Percentiles rank a stretch among this genome's conserved stretches.
These are phyloP conservation scores for Micromys minutus DNA, from an alignment of 2,113 vertebrate species.

Conservation along the genomic window DNA sequence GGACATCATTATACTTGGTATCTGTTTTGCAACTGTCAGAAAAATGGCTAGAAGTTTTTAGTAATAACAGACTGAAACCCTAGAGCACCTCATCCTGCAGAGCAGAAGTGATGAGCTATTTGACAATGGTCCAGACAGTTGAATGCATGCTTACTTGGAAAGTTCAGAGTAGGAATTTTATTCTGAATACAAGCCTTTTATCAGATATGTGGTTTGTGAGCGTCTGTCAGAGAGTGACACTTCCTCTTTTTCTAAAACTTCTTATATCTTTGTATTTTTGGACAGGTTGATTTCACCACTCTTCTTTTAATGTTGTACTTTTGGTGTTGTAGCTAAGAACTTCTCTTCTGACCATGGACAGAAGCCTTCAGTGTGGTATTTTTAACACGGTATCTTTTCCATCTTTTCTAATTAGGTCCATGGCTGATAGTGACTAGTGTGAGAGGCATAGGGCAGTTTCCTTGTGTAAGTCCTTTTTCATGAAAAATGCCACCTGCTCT, in stretches of 20 bases:
- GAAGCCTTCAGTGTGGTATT: conserved; percentile 11
- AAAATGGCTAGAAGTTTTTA: neutral
- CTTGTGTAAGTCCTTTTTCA: neutral
- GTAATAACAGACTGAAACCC: neutral
- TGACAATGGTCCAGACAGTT: neutral
- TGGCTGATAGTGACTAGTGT: neutral
- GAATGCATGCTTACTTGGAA: neutral
- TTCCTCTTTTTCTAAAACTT: neutral
- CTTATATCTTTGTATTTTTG: neutral
- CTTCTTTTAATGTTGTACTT: neutral
- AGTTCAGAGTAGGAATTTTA: neutral
- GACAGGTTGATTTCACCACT: neutral
- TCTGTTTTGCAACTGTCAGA: neutral
- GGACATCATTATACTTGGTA: neutral
- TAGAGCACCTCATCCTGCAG: neutral
- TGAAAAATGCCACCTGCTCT: neutral
- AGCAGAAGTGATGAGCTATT: neutral
- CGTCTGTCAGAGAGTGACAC: neutral
- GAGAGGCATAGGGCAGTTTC: neutral
- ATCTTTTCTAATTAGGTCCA: conserved; percentile 43
- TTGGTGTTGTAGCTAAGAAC: neutral
- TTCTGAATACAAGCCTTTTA: neutral
- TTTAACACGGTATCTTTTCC: neutral
- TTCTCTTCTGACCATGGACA: neutral
- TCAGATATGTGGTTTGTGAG: neutral